Evolutionary conservation across 2,888 invertebrate genomes (phyloP).

Genomic region (Peribatodes rhomboidaria): DNA sequence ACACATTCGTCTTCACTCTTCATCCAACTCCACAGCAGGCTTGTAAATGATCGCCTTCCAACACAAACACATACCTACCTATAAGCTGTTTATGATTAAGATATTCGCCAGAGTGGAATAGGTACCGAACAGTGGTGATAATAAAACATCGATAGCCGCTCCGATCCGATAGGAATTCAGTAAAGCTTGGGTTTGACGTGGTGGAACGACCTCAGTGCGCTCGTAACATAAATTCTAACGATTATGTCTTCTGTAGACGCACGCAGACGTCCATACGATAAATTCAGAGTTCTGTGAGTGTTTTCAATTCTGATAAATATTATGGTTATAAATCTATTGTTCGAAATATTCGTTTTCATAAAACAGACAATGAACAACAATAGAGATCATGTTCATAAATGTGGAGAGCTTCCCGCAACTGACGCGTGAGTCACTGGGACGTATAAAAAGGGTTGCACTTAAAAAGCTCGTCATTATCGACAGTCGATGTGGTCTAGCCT

Average conservation of each 20-base stretch:
- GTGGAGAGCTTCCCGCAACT: slow-evolving; percentile 11
- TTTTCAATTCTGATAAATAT: slow-evolving; percentile 31
- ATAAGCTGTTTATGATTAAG: slow-evolving; percentile 37
- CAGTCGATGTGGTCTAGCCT: slow-evolving; percentile 51
- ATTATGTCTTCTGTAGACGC: slow-evolving; percentile 26
- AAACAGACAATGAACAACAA: slow-evolving; percentile 31
- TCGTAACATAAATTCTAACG: slow-evolving; percentile 27
- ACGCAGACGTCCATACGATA: slow-evolving; percentile 20
- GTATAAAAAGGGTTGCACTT: slow-evolving; percentile 34
- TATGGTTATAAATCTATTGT: slow-evolving; percentile 35
- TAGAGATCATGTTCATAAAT: slow-evolving; percentile 29
- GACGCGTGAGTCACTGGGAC: slow-evolving; percentile 43
- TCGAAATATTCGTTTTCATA: slow-evolving; percentile 29
- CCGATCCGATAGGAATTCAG: slow-evolving; percentile 28
- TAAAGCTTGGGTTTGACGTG: slow-evolving; percentile 21
- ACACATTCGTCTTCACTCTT: slow-evolving; percentile 31
- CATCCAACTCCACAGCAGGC: background rate
- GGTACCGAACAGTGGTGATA: slow-evolving; percentile 32
- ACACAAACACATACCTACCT: slow-evolving; percentile 8
- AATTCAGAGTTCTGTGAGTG: slow-evolving; percentile 27
- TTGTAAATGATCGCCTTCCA: slow-evolving; percentile 12
- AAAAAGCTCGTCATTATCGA: slow-evolving; percentile 21
- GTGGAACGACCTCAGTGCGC: slow-evolving; percentile 11
- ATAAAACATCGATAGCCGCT: slow-evolving; percentile 27
- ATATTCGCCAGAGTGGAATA: slow-evolving; percentile 36